Evolutionary conservation across 2,888 invertebrate genomes (phyloP).

Genomic region (Diadegma fenestrale): DNA sequence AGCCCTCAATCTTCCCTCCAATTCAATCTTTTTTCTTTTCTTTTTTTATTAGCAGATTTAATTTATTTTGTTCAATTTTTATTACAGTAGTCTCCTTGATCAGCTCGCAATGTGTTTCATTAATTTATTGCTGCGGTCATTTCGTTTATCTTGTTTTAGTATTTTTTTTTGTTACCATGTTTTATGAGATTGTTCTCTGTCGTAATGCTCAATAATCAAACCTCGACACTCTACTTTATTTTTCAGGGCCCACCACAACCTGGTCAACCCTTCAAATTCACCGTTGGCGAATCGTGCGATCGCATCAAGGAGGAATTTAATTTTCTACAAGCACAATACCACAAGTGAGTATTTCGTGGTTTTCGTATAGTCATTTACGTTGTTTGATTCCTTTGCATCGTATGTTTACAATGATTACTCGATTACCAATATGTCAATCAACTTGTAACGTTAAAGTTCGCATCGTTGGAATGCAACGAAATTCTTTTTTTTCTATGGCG

Average conservation of each 20-base stretch:
- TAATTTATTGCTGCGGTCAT: constrained; percentile 6
- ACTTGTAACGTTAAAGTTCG: too few relatives aligned
- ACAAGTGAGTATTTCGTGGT: constrained; percentile 42
- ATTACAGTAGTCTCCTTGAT: constrained; percentile 26
- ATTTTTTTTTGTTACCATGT: background rate
- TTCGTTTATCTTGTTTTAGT: background rate
- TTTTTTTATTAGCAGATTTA: background rate
- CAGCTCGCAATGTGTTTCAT: constrained; percentile 27
- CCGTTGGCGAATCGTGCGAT: constrained; percentile 96
- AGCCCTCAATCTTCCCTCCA: constrained; percentile 6
- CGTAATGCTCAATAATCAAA: constrained; percentile 7
- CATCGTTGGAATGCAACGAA: too few relatives aligned
- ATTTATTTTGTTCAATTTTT: background rate
- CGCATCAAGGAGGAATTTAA: constrained; percentile 98
- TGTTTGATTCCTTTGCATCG: too few relatives aligned
- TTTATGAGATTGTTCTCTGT: background rate
- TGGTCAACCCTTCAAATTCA: constrained; percentile 97
- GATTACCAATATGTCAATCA: too few relatives aligned
- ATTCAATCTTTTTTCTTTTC: background rate
- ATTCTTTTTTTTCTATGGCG: too few relatives aligned
- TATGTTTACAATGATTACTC: too few relatives aligned
- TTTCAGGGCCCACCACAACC: constrained; percentile 94
- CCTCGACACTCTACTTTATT: constrained; percentile 66
- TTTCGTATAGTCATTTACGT: background rate
- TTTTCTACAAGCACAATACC: constrained; percentile 96